These are phyloP conservation scores for Drosophila imparisetae DNA, from an alignment of 2,888 invertebrate species.

Conservation along the genomic window DNA sequence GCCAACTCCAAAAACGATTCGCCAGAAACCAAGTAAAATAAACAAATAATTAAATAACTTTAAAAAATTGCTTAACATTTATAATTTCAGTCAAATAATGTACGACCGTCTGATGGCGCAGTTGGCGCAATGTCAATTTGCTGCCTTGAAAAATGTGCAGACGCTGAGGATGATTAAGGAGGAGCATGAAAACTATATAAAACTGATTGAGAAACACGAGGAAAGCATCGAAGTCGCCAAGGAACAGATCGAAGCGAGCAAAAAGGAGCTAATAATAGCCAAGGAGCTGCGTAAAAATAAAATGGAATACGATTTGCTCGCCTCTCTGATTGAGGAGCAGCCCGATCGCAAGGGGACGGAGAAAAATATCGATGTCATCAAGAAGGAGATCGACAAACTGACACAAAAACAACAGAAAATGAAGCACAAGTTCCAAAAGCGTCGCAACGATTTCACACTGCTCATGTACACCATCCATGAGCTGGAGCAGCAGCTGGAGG, in stretches of 20 bases:
- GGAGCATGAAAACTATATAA: slow-evolving; percentile 92
- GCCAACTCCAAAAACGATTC: slow-evolving; percentile 88
- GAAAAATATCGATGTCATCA: slow-evolving; percentile 88
- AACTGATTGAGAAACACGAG: slow-evolving; percentile 91
- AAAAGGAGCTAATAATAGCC: slow-evolving; percentile 91
- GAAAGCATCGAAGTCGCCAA: slow-evolving; percentile 92
- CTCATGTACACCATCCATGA: slow-evolving; percentile 94
- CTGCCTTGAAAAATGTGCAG: slow-evolving; percentile 92
- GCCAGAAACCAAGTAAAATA: slow-evolving; percentile 87
- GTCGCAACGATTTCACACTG: slow-evolving; percentile 96
- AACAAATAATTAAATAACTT: not conserved
- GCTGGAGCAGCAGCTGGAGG: slow-evolving; percentile 91
- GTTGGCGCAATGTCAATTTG: slow-evolving; percentile 94
- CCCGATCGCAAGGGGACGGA: slow-evolving; percentile 93
- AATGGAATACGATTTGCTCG: slow-evolving; percentile 96
- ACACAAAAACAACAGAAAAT: slow-evolving; percentile 90
- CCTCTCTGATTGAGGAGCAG: slow-evolving; percentile 95
- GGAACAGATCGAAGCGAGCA: slow-evolving; percentile 92
- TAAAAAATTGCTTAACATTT: not conserved
- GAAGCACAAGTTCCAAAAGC: slow-evolving; percentile 91
- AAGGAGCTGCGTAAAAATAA: slow-evolving; percentile 95
- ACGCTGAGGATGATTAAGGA: slow-evolving; percentile 93
- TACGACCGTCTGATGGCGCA: slow-evolving; percentile 93
- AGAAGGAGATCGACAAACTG: slow-evolving; percentile 90
- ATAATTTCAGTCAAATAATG: slow-evolving; percentile 86